Evolutionary conservation across 37 sponge, comb jelly and placozoan genomes (phyloP).

Genomic region (Hormiphora californensis): DNA sequence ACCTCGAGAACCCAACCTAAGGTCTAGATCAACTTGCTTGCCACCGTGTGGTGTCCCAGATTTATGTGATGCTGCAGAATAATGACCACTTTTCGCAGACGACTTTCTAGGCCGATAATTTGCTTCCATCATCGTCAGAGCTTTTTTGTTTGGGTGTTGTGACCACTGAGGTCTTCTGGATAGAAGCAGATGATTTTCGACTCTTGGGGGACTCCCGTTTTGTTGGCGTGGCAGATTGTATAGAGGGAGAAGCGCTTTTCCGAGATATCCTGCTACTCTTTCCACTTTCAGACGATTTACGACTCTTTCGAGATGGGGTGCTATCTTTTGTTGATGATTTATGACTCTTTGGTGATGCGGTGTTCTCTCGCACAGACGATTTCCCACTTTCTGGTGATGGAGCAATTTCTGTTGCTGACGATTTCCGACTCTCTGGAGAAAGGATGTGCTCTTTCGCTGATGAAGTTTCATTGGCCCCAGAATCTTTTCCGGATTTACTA

Average conservation of each 20-base stretch:
- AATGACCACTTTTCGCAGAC: neutral
- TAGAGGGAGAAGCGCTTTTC: neutral
- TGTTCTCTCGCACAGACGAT: neutral
- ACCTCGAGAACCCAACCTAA: neutral
- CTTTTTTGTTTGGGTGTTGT: neutral
- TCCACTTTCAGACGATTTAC: neutral
- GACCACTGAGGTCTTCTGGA: neutral
- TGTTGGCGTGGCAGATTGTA: neutral
- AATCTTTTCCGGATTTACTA: neutral
- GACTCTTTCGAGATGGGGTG: neutral
- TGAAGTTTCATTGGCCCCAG: neutral
- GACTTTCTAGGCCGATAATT: neutral
- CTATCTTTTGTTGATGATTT: neutral
- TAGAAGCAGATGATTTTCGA: neutral
- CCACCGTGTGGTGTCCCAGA: too few relatives aligned
- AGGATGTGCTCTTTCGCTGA: neutral
- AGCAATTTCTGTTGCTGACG: too few relatives aligned
- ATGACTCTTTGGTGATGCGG: neutral
- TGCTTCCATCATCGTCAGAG: neutral
- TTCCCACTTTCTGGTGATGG: neutral
- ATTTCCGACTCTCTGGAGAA: neutral
- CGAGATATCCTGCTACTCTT: neutral
- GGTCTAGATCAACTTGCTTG: neutral
- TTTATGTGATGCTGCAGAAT: too few relatives aligned
- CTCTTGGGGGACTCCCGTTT: constrained; percentile 1